Evolutionary conservation across 2,888 invertebrate species (phyloP).

Genomic region (Diogma glabrata): DNA sequence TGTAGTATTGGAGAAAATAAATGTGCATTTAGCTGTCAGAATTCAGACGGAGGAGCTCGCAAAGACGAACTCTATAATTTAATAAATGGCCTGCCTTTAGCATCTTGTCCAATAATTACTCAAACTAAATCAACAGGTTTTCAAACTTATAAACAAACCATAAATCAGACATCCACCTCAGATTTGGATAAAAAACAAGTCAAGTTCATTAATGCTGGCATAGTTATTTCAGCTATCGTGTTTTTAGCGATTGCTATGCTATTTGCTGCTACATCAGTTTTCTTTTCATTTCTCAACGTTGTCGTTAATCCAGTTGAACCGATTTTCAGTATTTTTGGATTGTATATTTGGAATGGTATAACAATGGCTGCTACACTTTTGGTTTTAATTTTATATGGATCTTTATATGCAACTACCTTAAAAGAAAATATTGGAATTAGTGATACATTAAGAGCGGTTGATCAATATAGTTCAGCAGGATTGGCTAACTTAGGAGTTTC

Average conservation of each 20-base stretch:
- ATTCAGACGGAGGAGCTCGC: slow-evolving; percentile 23
- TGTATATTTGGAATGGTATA: slow-evolving; percentile 48
- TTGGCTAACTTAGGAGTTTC: slow-evolving; percentile 35
- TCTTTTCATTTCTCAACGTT: slow-evolving; percentile 46
- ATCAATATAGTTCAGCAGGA: slow-evolving; percentile 25
- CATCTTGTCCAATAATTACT: slow-evolving; percentile 12
- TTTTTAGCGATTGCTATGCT: slow-evolving; percentile 40
- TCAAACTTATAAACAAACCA: background rate
- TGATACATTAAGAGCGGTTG: slow-evolving; percentile 29
- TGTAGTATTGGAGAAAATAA: slow-evolving; percentile 30
- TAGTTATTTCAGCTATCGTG: slow-evolving; percentile 45
- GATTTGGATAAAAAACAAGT: background rate
- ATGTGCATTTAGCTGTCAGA: slow-evolving; percentile 35
- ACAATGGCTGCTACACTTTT: slow-evolving; percentile 31
- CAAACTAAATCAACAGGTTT: background rate
- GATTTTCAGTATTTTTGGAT: slow-evolving; percentile 34
- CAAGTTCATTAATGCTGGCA: slow-evolving; percentile 29
- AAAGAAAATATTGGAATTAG: slow-evolving; percentile 32
- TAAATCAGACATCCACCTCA: background rate
- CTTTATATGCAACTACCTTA: slow-evolving; percentile 28
- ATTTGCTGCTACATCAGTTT: slow-evolving; percentile 37
- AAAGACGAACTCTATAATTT: slow-evolving; percentile 25
- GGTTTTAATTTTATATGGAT: slow-evolving; percentile 34
- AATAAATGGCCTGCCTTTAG: slow-evolving; percentile 21
- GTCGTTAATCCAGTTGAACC: slow-evolving; percentile 46